These are phyloP conservation scores for Sericinus montela DNA, from an alignment of 2,888 invertebrate species.

Conservation along the genomic window DNA sequence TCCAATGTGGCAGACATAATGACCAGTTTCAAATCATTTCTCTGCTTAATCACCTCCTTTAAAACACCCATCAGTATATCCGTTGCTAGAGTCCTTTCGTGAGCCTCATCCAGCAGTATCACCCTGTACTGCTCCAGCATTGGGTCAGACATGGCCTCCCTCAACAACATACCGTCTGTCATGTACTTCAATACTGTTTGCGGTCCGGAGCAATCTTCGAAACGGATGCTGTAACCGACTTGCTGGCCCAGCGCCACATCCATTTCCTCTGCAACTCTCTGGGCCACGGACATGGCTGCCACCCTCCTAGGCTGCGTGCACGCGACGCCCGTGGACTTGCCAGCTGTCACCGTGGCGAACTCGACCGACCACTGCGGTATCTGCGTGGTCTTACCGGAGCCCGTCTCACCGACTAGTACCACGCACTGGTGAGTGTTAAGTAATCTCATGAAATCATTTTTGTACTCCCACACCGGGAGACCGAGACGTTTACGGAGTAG, in stretches of 20 bases:
- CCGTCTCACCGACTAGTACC: conserved; percentile 98
- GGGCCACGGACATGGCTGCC: conserved; percentile 99
- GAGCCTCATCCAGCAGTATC: conserved; percentile 98
- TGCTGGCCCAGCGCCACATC: conserved; percentile 91
- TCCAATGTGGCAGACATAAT: conserved; percentile 99
- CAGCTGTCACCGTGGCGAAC: conserved; percentile 56
- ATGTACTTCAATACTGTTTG: conserved; percentile 98
- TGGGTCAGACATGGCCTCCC: conserved; percentile 99
- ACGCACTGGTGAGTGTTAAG: conserved; percentile 96
- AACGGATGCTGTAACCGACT: conserved; percentile 89
- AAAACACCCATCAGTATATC: conserved; percentile 99
- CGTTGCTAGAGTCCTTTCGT: conserved; percentile 98
- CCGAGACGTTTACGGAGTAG: conserved; percentile 92
- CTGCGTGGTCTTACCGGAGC: conserved; percentile 99
- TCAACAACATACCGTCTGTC: conserved; percentile 99
- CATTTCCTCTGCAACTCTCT: conserved; percentile 99
- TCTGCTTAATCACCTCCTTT: conserved; percentile 96
- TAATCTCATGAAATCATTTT: conserved; percentile 96
- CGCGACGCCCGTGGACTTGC: conserved; percentile 83
- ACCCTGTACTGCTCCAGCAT: conserved; percentile 98
- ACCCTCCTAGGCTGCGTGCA: conserved; percentile 98
- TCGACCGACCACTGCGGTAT: conserved; percentile 88
- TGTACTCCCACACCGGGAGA: conserved; percentile 98
- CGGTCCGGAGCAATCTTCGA: conserved; percentile 98
- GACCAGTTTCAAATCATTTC: conserved; percentile 95